A percentile compares a stretch with the other conserved stretches of the same genome.
Conservation (phyloP, 2,113 vertebrate genomes). For the Pampusana beccarii region DNA sequence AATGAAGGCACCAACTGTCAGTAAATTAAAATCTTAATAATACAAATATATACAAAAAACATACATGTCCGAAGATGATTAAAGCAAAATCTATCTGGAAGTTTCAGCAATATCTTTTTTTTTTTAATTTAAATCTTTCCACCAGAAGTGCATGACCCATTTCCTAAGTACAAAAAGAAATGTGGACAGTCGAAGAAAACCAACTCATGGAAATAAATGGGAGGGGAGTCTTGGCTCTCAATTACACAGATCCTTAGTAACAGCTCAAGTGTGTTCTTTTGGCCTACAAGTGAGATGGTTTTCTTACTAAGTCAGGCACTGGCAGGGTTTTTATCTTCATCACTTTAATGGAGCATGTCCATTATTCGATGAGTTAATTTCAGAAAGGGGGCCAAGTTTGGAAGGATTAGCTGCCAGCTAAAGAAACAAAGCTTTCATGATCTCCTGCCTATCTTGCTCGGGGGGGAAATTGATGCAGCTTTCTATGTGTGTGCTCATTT, state of each 20-base stretch:
- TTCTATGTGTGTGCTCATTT: slow-evolving; percentile 48
- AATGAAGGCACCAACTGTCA: slow-evolving; percentile 14
- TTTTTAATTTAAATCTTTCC: neutral
- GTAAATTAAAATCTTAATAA: neutral
- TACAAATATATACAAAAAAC: neutral
- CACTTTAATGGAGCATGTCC: slow-evolving; percentile 64
- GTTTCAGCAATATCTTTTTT: neutral
- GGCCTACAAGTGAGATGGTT: slow-evolving; percentile 3
- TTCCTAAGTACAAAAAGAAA: slow-evolving; percentile 15
- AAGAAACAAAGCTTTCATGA: slow-evolving; percentile 61
- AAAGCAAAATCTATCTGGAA: neutral
- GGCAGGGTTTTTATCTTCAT: slow-evolving; percentile 64
- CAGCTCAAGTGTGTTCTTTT: slow-evolving; percentile 57
- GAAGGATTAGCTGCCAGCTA: slow-evolving; percentile 51
- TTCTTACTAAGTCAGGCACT: slow-evolving; percentile 59
- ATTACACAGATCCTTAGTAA: slow-evolving; percentile 44
- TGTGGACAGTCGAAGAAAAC: neutral
- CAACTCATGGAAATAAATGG: neutral
- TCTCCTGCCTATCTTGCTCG: slow-evolving; percentile 48
- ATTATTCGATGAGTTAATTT: slow-evolving; percentile 69
- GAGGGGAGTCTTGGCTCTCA: slow-evolving; percentile 33
- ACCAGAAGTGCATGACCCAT: neutral
- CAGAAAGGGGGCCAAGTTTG: slow-evolving; percentile 55
- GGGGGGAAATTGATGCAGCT: slow-evolving; percentile 40
- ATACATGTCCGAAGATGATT: neutral